Base-by-base conservation (phyloP, 2,888 invertebrate species). In the Dascillus cervinus region DNA sequence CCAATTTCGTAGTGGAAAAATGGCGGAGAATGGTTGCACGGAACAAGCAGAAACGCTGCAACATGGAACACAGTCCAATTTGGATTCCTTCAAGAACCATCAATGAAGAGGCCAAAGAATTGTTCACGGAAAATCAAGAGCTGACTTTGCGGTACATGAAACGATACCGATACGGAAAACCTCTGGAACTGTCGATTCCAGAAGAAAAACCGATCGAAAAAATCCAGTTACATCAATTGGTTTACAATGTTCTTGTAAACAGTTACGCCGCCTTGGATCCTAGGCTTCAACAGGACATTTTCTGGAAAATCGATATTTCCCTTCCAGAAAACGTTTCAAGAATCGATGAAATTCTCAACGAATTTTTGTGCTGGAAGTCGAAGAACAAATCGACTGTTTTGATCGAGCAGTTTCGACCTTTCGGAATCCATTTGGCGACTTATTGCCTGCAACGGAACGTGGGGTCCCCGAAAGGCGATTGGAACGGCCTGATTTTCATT, bases 301-400 rank as follows among this genome's bases (percentile, higher is more conserved):
- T 62, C 45, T 81, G 80, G 80, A 81, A 81, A 62, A 55, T 78
- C 15, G 68, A 73, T 3, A 54, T 80, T 27, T 72, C 76, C 4
- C 66, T 75, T 32, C 75, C 78, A 1, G 66, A 70, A n/a, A n/a
- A n/a, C n/a, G n/a, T n/a, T n/a, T n/a, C n/a, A n/a, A n/a, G n/a
- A n/a, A n/a, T 31, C 4, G 34, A 33, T 37, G 25, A 52, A 4
- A 42, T 44, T 8, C 29, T 60, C 22, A 39, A 45, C 12, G 29
- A 42, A 3, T 44, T 46, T 28, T 49, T 61, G 20, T 32, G 42
- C 10, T 58, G 57, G 60, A 47, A 50, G 26, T 60, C 65, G 34
- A 28, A 59, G 1, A 48, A 46, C 13, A 59, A 60, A 2, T 41
- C 47, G 12, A 41, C 44, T 6, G 49, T 56, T 2, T 41, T 53